phyloP scores from a whole-genome alignment of 2,113 vertebrate species.

The Bostrychus sinensis region DNA sequence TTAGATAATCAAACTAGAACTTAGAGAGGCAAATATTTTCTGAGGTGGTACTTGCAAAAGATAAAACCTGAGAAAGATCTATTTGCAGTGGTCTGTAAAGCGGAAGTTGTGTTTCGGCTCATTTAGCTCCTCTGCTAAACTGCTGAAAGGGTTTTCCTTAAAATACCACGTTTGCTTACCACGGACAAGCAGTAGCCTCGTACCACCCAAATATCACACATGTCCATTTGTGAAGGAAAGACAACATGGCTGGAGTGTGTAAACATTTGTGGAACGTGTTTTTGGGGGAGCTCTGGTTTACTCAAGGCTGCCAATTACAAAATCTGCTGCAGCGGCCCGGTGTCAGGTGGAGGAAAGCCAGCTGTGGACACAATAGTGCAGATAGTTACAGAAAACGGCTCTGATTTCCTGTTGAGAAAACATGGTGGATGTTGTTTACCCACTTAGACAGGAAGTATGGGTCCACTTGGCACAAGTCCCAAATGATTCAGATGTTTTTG shows the following conservation, averaged over 20 bases:
- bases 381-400: conserved; percentile 34
- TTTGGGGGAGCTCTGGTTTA: neutral
- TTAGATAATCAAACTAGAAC: no score
- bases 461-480: conserved; percentile 13
- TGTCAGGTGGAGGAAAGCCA: conserved; percentile 49
- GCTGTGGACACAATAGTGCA: conserved; percentile 43
- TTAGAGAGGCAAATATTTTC: no score
- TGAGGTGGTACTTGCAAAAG: no score
- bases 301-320: conserved; percentile 1
- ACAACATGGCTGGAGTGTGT: neutral
- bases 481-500: conserved; percentile 10
- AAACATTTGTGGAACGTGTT: conserved; percentile 20
- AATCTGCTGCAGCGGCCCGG: conserved; percentile 5
- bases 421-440: conserved; percentile 39
- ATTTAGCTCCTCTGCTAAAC: conserved; percentile 15
- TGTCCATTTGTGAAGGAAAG: conserved; percentile 1
- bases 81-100: no score
- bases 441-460: conserved; percentile 26
- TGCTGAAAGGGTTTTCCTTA: conserved; percentile 17
- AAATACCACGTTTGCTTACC: neutral
- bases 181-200: neutral
- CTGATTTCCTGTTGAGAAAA: conserved; percentile 37
- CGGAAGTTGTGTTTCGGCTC: no score
- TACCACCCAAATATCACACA: neutral
- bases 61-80: no score